Conservation (phyloP, 2,113 vertebrate species). For the Numenius arquata region DNA sequence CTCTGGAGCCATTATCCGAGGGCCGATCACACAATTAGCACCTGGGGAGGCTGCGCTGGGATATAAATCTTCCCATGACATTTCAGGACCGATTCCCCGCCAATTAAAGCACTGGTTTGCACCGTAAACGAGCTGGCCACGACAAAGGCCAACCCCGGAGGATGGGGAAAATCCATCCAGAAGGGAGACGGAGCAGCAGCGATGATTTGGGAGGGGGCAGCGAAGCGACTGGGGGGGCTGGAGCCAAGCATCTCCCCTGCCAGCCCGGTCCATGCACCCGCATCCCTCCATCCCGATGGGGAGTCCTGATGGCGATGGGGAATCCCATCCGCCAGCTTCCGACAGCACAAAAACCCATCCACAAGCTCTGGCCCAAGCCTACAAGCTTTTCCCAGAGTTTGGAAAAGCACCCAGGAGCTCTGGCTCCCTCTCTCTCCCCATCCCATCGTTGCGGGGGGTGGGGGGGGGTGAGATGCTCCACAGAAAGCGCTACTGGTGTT, state of each 20-base stretch:
- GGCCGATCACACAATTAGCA: slow-evolving; percentile 46
- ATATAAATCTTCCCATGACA: slow-evolving; percentile 70
- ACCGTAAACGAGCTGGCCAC: neutral
- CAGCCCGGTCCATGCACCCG: fast-evolving
- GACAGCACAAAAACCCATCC: neutral
- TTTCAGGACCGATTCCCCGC: slow-evolving; percentile 45
- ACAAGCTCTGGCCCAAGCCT: neutral
- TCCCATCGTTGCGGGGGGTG: neutral
- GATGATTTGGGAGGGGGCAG: neutral
- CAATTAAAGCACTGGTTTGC: slow-evolving; percentile 55
- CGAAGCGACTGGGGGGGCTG: neutral
- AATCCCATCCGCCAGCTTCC: fast-evolving
- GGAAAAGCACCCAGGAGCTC: neutral
- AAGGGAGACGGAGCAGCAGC: fast-evolving
- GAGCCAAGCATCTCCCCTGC: neutral
- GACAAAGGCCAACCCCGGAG: neutral
- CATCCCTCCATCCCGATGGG: neutral
- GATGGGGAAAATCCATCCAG: neutral
- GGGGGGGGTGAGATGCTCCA: neutral
- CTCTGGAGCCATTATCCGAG: slow-evolving; percentile 19
- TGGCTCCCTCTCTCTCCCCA: neutral
- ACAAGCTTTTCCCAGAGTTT: neutral
- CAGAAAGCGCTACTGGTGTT: neutral
- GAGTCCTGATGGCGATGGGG: neutral
- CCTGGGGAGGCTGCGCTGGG: slow-evolving; percentile 25